phyloP scores from a whole-genome alignment of 2,888 invertebrate species.

The Cryptus armator region DNA sequence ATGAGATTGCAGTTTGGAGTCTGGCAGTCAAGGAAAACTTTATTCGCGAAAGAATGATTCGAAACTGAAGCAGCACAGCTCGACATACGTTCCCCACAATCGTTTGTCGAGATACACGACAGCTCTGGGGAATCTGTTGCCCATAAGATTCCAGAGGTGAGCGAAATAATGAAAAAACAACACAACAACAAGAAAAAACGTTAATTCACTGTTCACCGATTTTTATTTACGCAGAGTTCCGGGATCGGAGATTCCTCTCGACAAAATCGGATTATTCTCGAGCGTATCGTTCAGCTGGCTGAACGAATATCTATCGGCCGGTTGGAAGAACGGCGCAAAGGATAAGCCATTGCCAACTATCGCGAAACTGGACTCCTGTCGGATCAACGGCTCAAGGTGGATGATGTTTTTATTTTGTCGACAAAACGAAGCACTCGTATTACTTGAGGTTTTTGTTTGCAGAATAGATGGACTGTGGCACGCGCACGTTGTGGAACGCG shows the following conservation, averaged over 20 bases:
- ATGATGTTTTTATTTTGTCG: not conserved
- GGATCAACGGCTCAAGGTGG: conserved; percentile 85
- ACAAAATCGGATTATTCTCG: conserved; percentile 85
- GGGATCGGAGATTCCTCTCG: conserved; percentile 79
- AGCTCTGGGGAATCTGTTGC: conserved; percentile 78
- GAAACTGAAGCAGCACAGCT: conserved; percentile 70
- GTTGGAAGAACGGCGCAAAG: conserved; percentile 84
- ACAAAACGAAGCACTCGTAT: no score
- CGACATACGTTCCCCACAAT: conserved; percentile 79
- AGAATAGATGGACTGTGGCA: conserved; percentile 86
- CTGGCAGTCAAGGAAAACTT: conserved; percentile 66
- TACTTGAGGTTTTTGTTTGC: conserved; percentile 42
- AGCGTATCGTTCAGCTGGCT: conserved; percentile 86
- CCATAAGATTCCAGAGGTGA: conserved; percentile 77
- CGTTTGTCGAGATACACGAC: conserved; percentile 79
- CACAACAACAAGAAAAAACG: not conserved
- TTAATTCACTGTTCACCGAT: not conserved
- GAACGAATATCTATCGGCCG: conserved; percentile 85
- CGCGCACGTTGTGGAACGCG: conserved; percentile 84
- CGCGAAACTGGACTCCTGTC: conserved; percentile 85
- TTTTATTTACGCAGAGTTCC: conserved; percentile 64
- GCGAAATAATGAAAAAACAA: not conserved
- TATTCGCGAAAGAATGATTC: conserved; percentile 63
- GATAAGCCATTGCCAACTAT: conserved; percentile 83
- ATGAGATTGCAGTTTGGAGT: conserved; percentile 62